Base-by-base conservation (phyloP, 2,113 vertebrate species). In the Odontophorus gujanensis region DNA sequence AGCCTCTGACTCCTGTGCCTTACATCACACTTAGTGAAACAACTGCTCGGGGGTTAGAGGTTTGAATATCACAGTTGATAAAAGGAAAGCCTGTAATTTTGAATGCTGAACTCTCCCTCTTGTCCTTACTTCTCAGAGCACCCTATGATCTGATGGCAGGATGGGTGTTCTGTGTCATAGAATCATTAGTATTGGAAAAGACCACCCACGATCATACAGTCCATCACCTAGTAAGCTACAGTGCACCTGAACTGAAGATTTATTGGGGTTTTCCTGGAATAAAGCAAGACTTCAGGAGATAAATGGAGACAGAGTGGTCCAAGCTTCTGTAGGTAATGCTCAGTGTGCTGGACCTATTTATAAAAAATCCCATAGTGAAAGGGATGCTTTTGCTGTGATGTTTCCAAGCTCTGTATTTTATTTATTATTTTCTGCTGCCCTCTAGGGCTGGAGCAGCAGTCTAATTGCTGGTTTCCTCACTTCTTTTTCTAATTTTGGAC, bases 381-480 rank as follows among this genome's bases (percentile, higher is more conserved):
- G 32, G 5, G 38, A 18, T 34, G 24, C 11, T 86, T 84, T 48
- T 75, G 30, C n/a, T 34, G 2, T 3, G 32, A 68, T 40, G 68
- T 7, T 32, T 65, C 7, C 0, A 18, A 65, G 18, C 57, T 84
- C 18, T 34, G 36, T 8, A 55, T 73, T 93, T 61, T n/a, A 91
- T 92, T 91, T 63, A 74, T 89, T 89, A 91, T 68, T 95, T 94
- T 62, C 51, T 96, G 87, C 94, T 92, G 85, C 91, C 95, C 91
- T 94, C 92, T 93, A 95, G 91, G 87, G 87, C 89, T 87, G 63
- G 85, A 92, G 66, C n/a, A 95, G 57, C 53, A 81, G n/a, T 85
- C n/a, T 65, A 81, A 81, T 61, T 72, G 62, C 12, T 45, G 25
- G 2, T 80, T 89, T 89, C 25, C 69, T 40, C 40, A 5, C 5